Conservation (phyloP, 2,797 vertebrate species). For the Nyctibius grandis region DNA sequence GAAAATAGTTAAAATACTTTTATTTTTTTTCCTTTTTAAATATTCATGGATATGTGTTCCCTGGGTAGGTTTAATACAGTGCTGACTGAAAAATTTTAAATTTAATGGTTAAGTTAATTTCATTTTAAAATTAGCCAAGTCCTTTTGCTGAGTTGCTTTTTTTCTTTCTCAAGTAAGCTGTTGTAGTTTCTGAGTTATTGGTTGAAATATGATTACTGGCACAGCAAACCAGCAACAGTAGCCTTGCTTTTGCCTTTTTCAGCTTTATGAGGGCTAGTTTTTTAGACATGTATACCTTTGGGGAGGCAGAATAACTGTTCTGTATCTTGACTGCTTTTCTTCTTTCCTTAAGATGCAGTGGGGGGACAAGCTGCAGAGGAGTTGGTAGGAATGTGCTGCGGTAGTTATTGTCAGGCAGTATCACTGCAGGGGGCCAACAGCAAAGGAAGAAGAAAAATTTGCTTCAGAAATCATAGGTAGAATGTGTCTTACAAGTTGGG, state of each 20-base stretch:
- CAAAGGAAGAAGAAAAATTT: not conserved
- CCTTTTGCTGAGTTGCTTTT: not conserved
- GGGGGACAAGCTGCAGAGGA: not conserved
- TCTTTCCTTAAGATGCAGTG: not conserved
- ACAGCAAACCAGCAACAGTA: not conserved
- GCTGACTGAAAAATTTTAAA: not conserved
- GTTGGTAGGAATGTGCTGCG: not conserved
- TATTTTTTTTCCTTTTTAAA: not conserved
- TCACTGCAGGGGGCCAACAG: not conserved
- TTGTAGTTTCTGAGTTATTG: not conserved
- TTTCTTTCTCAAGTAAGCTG: not conserved
- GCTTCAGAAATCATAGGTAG: not conserved
- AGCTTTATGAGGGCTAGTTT: not conserved
- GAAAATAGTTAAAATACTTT: not conserved
- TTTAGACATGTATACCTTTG: not conserved
- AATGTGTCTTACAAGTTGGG: not conserved
- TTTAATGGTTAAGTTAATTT: not conserved
- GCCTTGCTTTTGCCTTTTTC: not conserved
- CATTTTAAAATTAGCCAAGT: not conserved
- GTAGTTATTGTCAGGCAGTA: not conserved
- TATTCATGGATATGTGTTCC: not conserved
- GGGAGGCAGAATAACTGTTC: not conserved
- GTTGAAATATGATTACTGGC: not conserved
- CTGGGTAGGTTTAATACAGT: not conserved
- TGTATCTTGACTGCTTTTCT: not conserved